Base-by-base conservation (phyloP, 2,888 invertebrate genomes). In the Melanotus villosus region DNA sequence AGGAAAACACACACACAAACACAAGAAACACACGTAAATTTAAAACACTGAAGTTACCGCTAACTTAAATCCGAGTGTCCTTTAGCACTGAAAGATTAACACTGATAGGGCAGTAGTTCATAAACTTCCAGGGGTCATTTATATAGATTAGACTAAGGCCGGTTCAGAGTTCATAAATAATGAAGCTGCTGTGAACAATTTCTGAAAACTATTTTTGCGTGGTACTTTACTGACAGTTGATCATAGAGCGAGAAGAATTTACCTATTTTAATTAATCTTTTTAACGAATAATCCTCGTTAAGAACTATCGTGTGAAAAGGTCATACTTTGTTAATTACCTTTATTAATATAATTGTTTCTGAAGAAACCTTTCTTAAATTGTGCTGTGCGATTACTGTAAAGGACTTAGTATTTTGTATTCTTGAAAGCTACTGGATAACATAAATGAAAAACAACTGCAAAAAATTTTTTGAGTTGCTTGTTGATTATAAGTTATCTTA, bases 81-180 rank as follows among this genome's bases (percentile, higher is more conserved):
- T 70, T 68, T 62, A 71, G 64, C 60, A 68, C 63, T 47, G 52
- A 45, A 71, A 73, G 65, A 73, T 72, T 73, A 73, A 62, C 56
- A 68, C 73, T 75, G 68, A 75, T 71, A 68, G 38, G 47, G 30
- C 59, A 66, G 36, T 58, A 50, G 68, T 38, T 64, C 30, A 62
- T 62, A 64, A 32, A 68, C 43, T 64, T 38, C 36, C 36, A 64
- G 34, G 68, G 68, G 63, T 68, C 68, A 68, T 16, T 68, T 68
- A 26, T 34, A 50, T 34, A 36, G 67, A 62, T 67, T 67, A 64
- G 64, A 45, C 50, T 50, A 43, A 52, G 63, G 68, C 56, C 62
- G 63, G 63, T 68, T 68, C 63, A 68, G 43, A 64, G 68, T 63
- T 68, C 68, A 58, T 23, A 45, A 38, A 57, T 43, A 30, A 59